Evolutionary conservation across 2,113 vertebrate species (phyloP), one percentile per base, ranked within the genome.

Genomic region (Mirounga angustirostris): DNA sequence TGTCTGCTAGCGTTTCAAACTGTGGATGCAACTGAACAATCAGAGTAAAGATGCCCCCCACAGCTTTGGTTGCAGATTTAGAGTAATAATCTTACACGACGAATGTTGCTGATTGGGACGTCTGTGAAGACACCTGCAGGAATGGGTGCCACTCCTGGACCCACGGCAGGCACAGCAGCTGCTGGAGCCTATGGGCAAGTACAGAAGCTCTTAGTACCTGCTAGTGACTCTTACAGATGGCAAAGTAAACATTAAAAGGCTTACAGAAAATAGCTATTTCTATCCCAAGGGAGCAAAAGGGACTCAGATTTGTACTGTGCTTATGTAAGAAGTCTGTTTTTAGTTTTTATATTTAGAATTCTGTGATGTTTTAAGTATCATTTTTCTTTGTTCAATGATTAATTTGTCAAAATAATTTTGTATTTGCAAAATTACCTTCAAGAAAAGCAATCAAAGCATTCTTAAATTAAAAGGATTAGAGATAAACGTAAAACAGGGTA

Each of bases 31-130:
- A 61, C 8, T 52, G 50, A 93, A 67, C 28, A 63, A 54, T 22
- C 58, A 46, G 33, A 89, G 69, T 52, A 69, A 59, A 61, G 30
- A 52, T 30, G 28, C 28, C 26, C 54, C 52, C 63, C 58, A 50
- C 1, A 80, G 82, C 69, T 74, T 26, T 82, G 26, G 22, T 4
- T 87, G 22, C 43, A 81, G 74, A 73, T 54, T 69, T 33, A 81
- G 0, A 22, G 43, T 43, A 78, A 67, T 14, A 76, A 46, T n/a
- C 99, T 99, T 98, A 99, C 99, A 98, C 98, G 99, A 87, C 99
- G 99, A 94, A 99, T 99, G 98, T 99, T 99, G 99, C 99, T 99
- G 98, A 99, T 98, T 0, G 99, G 99, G 98, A 99, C 98, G 97
- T 99, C 99, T 6, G 99, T 99, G 98, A 99, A 99, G 98, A 99